Conservation (phyloP, 2,113 vertebrate genomes). For the Ptychochromis oligacanthus region DNA sequence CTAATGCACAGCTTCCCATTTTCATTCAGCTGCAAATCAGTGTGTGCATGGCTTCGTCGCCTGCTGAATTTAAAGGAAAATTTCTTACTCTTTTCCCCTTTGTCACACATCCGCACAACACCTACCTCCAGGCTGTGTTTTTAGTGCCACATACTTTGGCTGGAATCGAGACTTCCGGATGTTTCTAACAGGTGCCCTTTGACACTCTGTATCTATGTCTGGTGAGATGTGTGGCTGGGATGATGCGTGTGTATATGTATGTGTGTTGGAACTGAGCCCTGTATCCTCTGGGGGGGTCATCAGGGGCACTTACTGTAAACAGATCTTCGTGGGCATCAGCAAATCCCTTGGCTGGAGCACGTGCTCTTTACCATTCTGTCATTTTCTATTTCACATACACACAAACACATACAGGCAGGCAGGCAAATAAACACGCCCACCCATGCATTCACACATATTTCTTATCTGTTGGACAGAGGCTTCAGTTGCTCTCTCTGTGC, state of each 20-base stretch:
- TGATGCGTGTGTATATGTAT: slow-evolving; percentile 46
- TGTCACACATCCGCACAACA: slow-evolving; percentile 5
- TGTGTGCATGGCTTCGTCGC: neutral
- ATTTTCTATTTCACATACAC: slow-evolving; percentile 35
- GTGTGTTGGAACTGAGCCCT: slow-evolving; percentile 58
- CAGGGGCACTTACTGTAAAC: slow-evolving; percentile 70
- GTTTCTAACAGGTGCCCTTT: slow-evolving; percentile 67
- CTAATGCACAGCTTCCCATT: neutral
- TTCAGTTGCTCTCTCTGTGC: slow-evolving; percentile 2
- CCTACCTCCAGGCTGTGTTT: slow-evolving; percentile 31
- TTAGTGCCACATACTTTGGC: slow-evolving; percentile 35
- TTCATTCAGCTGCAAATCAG: slow-evolving; percentile 20
- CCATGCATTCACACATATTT: slow-evolving; percentile 46
- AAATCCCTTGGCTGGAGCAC: slow-evolving; percentile 45
- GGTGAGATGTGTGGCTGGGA: slow-evolving; percentile 53
- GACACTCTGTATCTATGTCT: slow-evolving; percentile 63
- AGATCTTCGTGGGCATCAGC: slow-evolving; percentile 74
- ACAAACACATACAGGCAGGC: neutral
- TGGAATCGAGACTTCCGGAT: slow-evolving; percentile 54
- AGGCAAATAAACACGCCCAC: slow-evolving; percentile 42
- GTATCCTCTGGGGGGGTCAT: slow-evolving; percentile 67
- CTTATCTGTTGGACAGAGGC: slow-evolving; percentile 43
- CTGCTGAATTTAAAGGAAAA: slow-evolving; percentile 12
- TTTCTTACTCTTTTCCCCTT: slow-evolving; percentile 4
- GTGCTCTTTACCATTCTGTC: slow-evolving; percentile 56